These are phyloP conservation scores for Barypeithes pellucidus DNA, from an alignment of 2,888 invertebrate genomes.

Conservation along the genomic window DNA sequence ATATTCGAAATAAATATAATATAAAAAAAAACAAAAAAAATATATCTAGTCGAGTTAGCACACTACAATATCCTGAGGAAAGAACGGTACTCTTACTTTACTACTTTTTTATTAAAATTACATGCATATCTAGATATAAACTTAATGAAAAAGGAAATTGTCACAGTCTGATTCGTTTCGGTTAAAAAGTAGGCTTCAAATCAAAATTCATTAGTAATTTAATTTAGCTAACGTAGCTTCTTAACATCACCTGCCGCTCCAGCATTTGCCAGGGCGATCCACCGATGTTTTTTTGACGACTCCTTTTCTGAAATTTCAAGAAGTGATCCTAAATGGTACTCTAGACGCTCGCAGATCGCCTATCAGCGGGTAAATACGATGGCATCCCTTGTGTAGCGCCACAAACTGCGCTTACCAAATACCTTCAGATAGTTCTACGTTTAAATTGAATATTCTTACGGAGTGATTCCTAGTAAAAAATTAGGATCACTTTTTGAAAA, in stretches of 20 bases:
- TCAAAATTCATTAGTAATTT: constrained; percentile 24
- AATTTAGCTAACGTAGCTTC: constrained; percentile 59
- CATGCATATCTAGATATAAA: too few species aligned
- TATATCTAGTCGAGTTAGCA: too few species aligned
- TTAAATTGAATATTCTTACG: background rate
- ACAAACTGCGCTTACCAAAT: too few species aligned
- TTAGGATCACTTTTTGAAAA: constrained; percentile 43
- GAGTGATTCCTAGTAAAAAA: background rate
- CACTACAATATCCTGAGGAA: too few species aligned
- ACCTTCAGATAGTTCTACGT: too few species aligned
- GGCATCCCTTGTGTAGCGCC: too few species aligned
- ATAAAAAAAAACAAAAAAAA: too few species aligned
- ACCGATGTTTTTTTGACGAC: constrained; percentile 69
- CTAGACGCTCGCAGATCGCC: background rate
- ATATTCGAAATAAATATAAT: too few species aligned
- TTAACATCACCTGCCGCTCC: constrained; percentile 71
- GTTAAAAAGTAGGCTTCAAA: constrained; percentile 37
- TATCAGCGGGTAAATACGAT: background rate
- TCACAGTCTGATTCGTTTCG: background rate
- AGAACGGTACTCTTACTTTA: too few species aligned
- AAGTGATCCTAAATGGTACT: constrained; percentile 30
- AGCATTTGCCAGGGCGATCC: constrained; percentile 79
- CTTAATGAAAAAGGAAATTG: too few species aligned
- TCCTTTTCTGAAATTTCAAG: constrained; percentile 54
- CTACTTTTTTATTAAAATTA: too few species aligned